A percentile compares a stretch with the other conserved stretches of the same genome.
Evolutionary conservation across 2,113 vertebrate species (phyloP).

Genomic region (Ranitomeya variabilis): DNA sequence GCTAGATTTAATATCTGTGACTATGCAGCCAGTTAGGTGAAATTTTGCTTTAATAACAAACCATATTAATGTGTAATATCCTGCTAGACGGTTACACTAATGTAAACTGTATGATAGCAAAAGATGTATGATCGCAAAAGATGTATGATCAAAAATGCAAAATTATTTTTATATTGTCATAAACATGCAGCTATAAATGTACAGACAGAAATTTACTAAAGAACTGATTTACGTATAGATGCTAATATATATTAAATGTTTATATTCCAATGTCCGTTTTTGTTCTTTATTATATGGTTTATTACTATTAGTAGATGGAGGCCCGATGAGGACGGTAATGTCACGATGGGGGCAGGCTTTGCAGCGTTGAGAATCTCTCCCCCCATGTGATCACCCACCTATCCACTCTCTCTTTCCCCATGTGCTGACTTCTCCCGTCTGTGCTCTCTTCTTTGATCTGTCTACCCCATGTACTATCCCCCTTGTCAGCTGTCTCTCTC

Average conservation of each 20-base stretch:
- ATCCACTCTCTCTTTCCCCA: too few relatives aligned
- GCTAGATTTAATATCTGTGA: background rate
- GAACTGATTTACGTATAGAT: slow-evolving; percentile 43
- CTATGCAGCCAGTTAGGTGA: background rate
- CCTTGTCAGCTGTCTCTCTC: too few relatives aligned
- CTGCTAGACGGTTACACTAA: slow-evolving; percentile 10
- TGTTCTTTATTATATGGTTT: background rate
- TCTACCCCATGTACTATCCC: too few relatives aligned
- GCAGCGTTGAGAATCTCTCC: too few relatives aligned
- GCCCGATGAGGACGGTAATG: too few relatives aligned
- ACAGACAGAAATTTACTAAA: slow-evolving; percentile 21
- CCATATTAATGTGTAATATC: background rate
- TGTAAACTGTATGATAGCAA: slow-evolving; percentile 25
- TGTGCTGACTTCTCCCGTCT: too few relatives aligned
- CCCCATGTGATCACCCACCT: too few relatives aligned
- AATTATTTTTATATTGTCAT: background rate
- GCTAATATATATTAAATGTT: slow-evolving; percentile 54
- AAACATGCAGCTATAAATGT: slow-evolving; percentile 19
- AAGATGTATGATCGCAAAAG: background rate
- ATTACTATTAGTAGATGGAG: background rate
- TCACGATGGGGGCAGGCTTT: too few relatives aligned
- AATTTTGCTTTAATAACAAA: background rate
- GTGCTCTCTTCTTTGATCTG: too few relatives aligned
- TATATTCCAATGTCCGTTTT: slow-evolving; percentile 27
- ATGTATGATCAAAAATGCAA: background rate